A percentile compares a stretch with the other conserved stretches of the same genome.
Evolutionary conservation across 1,140 invertebrate genomes (phyloP).

Genomic region (Arctopsyche grandis): DNA sequence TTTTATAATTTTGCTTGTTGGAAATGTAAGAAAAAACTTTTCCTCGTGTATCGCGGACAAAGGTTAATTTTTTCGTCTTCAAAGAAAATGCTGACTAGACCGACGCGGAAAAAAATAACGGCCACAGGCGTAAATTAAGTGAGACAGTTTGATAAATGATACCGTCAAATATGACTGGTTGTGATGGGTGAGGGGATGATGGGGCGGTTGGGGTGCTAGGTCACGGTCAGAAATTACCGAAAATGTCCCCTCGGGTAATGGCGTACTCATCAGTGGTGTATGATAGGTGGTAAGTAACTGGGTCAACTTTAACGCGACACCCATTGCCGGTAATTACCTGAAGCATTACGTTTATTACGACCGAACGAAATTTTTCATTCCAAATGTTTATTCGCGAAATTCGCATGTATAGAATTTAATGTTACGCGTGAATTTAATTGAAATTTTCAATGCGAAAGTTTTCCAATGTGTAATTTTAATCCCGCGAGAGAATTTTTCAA

Average conservation of each 20-base stretch:
- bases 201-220: not conserved
- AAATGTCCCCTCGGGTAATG: conserved; percentile 22
- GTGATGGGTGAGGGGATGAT: not conserved
- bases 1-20: not conserved
- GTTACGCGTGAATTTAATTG: too few species aligned
- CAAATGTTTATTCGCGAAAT: too few species aligned
- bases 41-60: not conserved
- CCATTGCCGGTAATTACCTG: too few species aligned
- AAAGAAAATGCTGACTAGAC: conserved; percentile 27
- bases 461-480: too few species aligned
- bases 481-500: too few species aligned
- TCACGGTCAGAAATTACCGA: conserved; percentile 37
- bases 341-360: too few species aligned
- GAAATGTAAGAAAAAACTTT: not conserved
- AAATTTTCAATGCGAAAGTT: too few species aligned
- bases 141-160: conserved; percentile 39
- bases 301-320: not conserved
- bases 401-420: too few species aligned
- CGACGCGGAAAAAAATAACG: conserved; percentile 19
- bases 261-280: not conserved
- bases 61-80: conserved; percentile 9
- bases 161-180: conserved; percentile 32
- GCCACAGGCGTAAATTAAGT: conserved; percentile 27
- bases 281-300: not conserved
- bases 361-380: too few species aligned